A percentile compares a stretch with the other conserved stretches of the same genome.
phyloP scores from a whole-genome alignment of 2,113 vertebrate genomes.

The Marcusenius ussheri region DNA sequence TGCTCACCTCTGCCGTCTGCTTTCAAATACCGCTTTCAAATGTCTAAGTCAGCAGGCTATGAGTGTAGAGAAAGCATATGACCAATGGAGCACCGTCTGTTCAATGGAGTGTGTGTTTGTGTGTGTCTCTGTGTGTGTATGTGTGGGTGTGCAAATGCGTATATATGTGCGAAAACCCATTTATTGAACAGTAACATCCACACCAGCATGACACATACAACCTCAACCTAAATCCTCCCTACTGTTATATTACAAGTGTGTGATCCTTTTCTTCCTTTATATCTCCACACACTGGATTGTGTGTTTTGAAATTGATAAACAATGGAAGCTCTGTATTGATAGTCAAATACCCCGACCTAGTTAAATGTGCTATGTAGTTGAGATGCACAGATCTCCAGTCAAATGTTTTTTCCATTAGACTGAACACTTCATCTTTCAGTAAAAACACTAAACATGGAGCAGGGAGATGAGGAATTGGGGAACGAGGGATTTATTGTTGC shows the following conservation, averaged over 20 bases:
- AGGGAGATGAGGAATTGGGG: no score
- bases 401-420: background rate
- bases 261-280: constrained; percentile 57
- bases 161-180: constrained; percentile 42
- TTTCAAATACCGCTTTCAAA: constrained; percentile 72
- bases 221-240: background rate
- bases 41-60: constrained; percentile 65
- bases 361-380: background rate
- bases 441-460: background rate
- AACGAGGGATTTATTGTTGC: no score
- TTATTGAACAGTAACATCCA: constrained; percentile 50
- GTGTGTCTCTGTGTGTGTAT: constrained; percentile 2
- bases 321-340: constrained; percentile 60
- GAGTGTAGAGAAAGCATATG: constrained; percentile 66
- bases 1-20: constrained; percentile 85
- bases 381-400: background rate
- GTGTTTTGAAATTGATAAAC: constrained; percentile 49
- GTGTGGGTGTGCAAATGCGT: constrained; percentile 43
- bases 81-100: constrained; percentile 70
- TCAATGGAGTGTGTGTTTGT: constrained; percentile 27
- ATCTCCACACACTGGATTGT: constrained; percentile 35
- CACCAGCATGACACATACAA: constrained; percentile 6
- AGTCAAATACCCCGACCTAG: background rate
- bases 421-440: background rate
- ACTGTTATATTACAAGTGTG: constrained; percentile 17